Base-by-base conservation (phyloP, 2,888 invertebrate genomes). In the Hoplodrina blanda region DNA sequence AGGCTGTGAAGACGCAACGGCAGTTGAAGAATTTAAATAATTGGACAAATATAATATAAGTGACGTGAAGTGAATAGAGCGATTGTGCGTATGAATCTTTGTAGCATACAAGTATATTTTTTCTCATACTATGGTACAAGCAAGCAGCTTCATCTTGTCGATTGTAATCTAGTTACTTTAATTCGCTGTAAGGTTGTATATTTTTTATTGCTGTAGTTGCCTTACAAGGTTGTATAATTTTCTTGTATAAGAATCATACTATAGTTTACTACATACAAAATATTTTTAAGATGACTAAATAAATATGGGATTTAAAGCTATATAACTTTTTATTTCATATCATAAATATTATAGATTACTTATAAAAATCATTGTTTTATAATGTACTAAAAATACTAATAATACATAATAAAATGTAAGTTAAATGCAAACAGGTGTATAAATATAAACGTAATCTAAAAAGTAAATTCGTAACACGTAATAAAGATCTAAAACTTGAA, bases 201-300 rank as follows among this genome's bases (percentile, higher is more conserved):
- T 77, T 78, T 25, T 75, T 78, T 60, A 78, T 78, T 67, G 62
- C 76, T 78, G 73, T 76, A 73, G 76, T 75, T 76, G 69, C 74
- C 80, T 76, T 76, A 74, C 69, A 73, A 65, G 64, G 64, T 80
- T 77, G 64, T 81, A 77, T 73, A 70, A 75, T 73, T 78, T 78
- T 75, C 73, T 79, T 76, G 55, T 69, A 17, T 69, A 72, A 52
- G 66, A 78, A 82, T 80, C 72, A 78, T 65, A 72, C 50, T 62
- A 70, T 65, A 78, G 61, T 76, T 78, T 50, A 71, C 67, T 46
- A 71, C 69, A 74, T 41, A 67, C 73, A 77, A 73, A 73, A 60
- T 78, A 80, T 61, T 76, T 80, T 81, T 88, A 86, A 83, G 83
- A 72, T 68, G 76, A 85, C 83, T 76, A 72, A 87, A 85, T 84